Evolutionary conservation across 2,888 invertebrate species (phyloP).

Genomic region (Chironomus tentans): DNA sequence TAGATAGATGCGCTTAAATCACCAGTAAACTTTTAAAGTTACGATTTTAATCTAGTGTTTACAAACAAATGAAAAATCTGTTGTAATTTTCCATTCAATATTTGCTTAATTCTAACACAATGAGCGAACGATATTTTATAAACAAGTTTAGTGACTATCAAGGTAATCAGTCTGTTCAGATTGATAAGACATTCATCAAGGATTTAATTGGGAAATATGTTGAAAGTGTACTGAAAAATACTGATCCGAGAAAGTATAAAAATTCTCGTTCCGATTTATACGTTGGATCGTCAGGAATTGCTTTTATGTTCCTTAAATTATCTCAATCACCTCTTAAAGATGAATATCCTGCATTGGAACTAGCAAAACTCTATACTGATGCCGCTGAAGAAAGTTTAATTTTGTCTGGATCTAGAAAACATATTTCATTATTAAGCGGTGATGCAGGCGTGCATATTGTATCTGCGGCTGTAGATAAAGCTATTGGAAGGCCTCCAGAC

Average conservation of each 20-base stretch:
- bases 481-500: slow-evolving; percentile 43
- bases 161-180: background rate
- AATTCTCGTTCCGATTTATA: background rate
- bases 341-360: background rate
- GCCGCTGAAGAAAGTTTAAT: background rate
- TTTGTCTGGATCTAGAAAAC: slow-evolving; percentile 41
- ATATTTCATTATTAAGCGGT: slow-evolving; percentile 67
- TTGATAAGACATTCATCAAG: background rate
- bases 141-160: background rate
- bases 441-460: slow-evolving; percentile 68
- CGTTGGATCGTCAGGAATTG: slow-evolving; percentile 43
- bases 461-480: slow-evolving; percentile 53
- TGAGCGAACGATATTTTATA: background rate
- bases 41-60: no score
- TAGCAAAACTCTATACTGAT: background rate
- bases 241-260: background rate
- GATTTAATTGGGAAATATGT: background rate
- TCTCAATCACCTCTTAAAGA: slow-evolving; percentile 44
- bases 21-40: no score
- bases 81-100: no score
- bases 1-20: no score
- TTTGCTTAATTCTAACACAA: background rate
- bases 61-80: slow-evolving; percentile 28
- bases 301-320: slow-evolving; percentile 66
- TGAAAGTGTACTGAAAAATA: background rate